phyloP scores from a whole-genome alignment of 1,140 invertebrate genomes.

The Mactra quadrangularis region DNA sequence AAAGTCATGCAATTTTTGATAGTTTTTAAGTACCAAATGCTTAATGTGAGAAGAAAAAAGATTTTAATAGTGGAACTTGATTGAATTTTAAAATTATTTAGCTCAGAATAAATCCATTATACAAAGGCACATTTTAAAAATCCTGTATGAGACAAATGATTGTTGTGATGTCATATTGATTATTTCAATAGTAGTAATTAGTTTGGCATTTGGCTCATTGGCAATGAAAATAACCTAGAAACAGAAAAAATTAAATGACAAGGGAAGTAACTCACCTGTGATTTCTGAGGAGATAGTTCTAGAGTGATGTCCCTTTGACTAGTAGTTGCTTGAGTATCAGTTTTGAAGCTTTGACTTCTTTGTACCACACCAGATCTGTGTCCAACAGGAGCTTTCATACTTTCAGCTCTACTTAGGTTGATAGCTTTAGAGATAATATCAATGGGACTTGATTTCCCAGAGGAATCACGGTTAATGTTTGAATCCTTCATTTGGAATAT shows the following conservation, averaged over 20 bases:
- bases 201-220: too few species aligned
- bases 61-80: too few species aligned
- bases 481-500: conserved; percentile 50
- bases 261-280: conserved; percentile 37
- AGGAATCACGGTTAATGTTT: conserved; percentile 3
- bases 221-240: too few species aligned
- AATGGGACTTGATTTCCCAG: conserved; percentile 51
- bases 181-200: too few species aligned
- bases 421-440: conserved; percentile 55
- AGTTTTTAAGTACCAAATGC: too few species aligned
- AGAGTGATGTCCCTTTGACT: conserved; percentile 55
- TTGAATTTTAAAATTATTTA: too few species aligned
- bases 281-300: conserved; percentile 47
- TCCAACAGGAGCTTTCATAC: conserved; percentile 32
- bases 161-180: too few species aligned
- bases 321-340: not conserved
- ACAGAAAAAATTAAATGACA: not conserved
- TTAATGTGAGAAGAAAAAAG: too few species aligned
- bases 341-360: conserved; percentile 50
- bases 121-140: too few species aligned
- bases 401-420: conserved; percentile 47
- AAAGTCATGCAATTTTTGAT: too few species aligned
- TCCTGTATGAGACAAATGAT: too few species aligned
- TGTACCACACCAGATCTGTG: conserved; percentile 12
- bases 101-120: too few species aligned